These are phyloP conservation scores for Calonectris borealis DNA, from an alignment of 2,113 vertebrate species.

Conservation along the genomic window DNA sequence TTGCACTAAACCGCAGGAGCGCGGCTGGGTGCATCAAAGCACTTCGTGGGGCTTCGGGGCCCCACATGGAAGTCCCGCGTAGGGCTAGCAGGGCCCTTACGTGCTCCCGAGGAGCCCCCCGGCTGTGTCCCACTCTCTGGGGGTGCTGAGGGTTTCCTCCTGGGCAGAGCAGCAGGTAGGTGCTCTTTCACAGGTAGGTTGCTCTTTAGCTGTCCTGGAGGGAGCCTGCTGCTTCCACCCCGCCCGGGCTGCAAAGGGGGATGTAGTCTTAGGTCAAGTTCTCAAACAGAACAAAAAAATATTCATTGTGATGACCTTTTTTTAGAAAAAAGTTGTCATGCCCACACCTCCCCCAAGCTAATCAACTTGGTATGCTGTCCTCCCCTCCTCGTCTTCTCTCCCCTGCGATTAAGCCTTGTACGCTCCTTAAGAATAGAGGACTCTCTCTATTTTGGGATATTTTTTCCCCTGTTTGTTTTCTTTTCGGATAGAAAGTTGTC, in stretches of 20 bases:
- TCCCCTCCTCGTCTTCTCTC: not conserved
- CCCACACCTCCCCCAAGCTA: not conserved
- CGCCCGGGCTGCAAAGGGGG: not conserved
- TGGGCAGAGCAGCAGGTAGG: not conserved
- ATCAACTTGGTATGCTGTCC: not conserved
- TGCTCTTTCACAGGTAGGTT: not conserved
- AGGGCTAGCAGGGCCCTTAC: not conserved
- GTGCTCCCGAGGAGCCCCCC: not conserved
- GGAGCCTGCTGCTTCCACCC: conserved; percentile 8
- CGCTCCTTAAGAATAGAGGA: not conserved
- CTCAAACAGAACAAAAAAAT: not conserved
- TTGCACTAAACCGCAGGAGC: not conserved
- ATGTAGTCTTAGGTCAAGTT: not conserved
- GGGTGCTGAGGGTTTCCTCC: conserved; percentile 5
- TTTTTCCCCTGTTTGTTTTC: not conserved
- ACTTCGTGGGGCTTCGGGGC: not conserved
- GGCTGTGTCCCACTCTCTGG: accelerated
- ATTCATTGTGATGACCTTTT: not conserved
- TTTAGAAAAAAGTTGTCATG: not conserved
- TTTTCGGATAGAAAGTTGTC: not conserved
- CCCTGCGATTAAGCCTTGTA: not conserved
- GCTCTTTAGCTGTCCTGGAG: conserved; percentile 4
- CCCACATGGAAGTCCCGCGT: accelerated
- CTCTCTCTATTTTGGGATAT: not conserved
- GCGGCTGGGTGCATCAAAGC: not conserved